These are phyloP conservation scores for Psephotus haematonotus DNA, from an alignment of 2,113 vertebrate species.

Conservation along the genomic window DNA sequence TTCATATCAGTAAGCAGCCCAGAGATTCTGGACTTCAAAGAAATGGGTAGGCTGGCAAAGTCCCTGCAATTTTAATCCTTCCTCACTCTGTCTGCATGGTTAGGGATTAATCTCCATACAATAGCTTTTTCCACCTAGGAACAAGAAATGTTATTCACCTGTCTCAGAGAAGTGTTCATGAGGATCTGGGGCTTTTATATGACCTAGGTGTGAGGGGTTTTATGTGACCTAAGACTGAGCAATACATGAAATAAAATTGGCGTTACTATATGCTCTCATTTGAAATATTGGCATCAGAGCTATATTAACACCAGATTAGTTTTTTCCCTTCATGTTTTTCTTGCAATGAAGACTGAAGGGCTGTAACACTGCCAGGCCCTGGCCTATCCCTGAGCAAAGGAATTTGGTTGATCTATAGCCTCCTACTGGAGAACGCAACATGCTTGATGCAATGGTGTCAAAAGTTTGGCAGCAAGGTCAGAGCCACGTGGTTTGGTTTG, in stretches of 20 bases:
- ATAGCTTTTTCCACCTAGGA: background rate
- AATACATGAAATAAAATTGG: background rate
- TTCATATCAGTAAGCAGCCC: background rate
- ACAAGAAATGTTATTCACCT: background rate
- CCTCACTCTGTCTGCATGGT: background rate
- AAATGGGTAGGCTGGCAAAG: background rate
- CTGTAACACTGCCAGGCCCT: background rate
- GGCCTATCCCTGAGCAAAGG: fast-evolving
- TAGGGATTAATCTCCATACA: background rate
- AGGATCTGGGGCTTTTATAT: background rate
- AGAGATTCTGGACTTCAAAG: background rate
- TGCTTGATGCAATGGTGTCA: background rate
- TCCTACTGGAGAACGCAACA: background rate
- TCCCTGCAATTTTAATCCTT: background rate
- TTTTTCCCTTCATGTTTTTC: background rate
- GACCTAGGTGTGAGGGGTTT: background rate
- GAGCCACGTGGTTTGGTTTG: background rate
- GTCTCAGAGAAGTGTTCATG: background rate
- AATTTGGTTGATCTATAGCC: background rate
- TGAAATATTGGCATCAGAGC: background rate
- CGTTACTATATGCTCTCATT: background rate
- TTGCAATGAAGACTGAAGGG: background rate
- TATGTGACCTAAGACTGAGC: background rate
- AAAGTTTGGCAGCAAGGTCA: background rate
- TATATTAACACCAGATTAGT: background rate